A percentile compares a stretch with the other conserved stretches of the same genome.
Conservation (phyloP, 2,888 invertebrate species). For the Unio delphinus region DNA sequence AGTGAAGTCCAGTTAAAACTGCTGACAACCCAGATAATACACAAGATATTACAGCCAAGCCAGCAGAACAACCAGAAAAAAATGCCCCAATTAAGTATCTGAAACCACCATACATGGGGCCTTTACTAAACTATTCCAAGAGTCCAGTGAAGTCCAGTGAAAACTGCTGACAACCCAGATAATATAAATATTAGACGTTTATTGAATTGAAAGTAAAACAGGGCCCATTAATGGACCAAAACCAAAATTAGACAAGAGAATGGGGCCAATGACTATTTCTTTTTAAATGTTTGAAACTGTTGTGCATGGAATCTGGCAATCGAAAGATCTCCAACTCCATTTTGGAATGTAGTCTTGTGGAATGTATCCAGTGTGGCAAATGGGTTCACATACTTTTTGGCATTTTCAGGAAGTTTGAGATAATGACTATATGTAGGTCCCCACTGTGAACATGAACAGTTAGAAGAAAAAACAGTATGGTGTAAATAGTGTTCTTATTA, state of each 20-base stretch:
- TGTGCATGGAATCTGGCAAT: conserved; percentile 10
- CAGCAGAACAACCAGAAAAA: no score
- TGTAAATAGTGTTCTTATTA: background rate
- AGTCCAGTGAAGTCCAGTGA: conserved; percentile 2
- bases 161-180: conserved; percentile 1
- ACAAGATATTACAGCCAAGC: no score
- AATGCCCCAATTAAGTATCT: no score
- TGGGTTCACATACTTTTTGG: conserved; percentile 16
- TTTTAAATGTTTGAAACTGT: conserved; percentile 2
- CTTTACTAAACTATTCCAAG: background rate
- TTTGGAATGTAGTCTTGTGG: background rate
- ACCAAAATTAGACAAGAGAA: background rate
- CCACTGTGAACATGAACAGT: conserved; percentile 3
- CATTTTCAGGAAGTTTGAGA: background rate
- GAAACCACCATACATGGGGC: no score
- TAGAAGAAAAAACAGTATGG: background rate
- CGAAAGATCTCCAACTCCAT: conserved; percentile 1
- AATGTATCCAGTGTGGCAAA: conserved; percentile 2
- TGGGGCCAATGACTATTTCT: background rate
- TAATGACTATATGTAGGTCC: conserved; percentile 4
- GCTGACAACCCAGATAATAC: no score
- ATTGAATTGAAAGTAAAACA: conserved; percentile 4
- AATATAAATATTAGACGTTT: background rate
- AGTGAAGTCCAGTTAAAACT: no score
- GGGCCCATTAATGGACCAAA: conserved; percentile 1